These are phyloP conservation scores for Campoplex nolae DNA, from an alignment of 2,888 invertebrate genomes.

Conservation along the genomic window DNA sequence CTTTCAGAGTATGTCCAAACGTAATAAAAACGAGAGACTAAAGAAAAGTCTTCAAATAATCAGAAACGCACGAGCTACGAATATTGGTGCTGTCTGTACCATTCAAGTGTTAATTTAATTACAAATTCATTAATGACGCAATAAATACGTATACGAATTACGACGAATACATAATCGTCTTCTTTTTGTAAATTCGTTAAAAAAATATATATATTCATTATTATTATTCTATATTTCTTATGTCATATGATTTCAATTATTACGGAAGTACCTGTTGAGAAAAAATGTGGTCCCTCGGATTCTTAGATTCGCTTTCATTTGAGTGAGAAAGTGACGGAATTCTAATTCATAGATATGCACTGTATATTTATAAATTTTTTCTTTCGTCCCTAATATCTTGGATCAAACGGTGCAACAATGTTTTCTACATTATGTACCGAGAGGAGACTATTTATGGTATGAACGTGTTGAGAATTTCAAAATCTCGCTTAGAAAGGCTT, in stretches of 20 bases:
- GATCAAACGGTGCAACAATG: neutral
- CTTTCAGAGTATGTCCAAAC: neutral
- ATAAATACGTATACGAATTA: neutral
- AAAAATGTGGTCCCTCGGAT: neutral
- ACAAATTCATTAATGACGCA: neutral
- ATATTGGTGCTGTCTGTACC: neutral
- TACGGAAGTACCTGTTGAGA: neutral
- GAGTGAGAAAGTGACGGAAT: neutral
- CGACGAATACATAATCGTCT: too few relatives aligned
- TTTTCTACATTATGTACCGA: neutral
- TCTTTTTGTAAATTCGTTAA: too few relatives aligned
- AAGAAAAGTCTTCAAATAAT: neutral
- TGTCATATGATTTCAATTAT: neutral
- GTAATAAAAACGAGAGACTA: neutral
- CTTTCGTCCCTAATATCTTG: neutral
- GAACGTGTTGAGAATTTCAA: too few relatives aligned
- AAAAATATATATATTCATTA: too few relatives aligned
- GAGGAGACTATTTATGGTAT: neutral
- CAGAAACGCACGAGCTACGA: neutral
- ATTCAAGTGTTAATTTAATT: neutral
- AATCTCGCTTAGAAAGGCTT: too few relatives aligned
- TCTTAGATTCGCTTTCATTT: neutral
- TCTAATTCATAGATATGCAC: neutral
- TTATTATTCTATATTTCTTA: neutral
- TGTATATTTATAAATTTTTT: neutral